phyloP scores from a whole-genome alignment of 2,888 invertebrate genomes.

The Melinaea marsaeus region DNA sequence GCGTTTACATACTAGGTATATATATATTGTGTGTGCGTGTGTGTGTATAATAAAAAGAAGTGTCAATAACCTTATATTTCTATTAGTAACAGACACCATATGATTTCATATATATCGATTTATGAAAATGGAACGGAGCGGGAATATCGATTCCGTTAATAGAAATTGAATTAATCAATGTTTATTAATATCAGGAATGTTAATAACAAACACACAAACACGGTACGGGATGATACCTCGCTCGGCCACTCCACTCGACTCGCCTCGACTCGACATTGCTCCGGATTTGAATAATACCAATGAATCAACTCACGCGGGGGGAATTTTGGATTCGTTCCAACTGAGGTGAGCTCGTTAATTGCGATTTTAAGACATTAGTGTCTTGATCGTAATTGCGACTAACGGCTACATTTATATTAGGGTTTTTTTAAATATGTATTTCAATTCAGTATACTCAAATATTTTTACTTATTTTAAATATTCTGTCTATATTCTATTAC shows the following conservation, averaged over 20 bases:
- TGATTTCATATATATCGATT: too few species aligned
- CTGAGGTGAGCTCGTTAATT: conserved; percentile 3
- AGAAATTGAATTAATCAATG: conserved; percentile 5
- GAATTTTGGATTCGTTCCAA: not conserved
- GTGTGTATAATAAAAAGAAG: too few species aligned
- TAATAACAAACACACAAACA: conserved; percentile 5
- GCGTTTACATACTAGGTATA: too few species aligned
- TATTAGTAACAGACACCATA: too few species aligned
- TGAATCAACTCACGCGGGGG: not conserved
- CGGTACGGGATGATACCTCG: not conserved
- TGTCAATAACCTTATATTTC: too few species aligned
- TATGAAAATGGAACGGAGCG: not conserved
- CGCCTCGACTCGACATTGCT: conserved; percentile 24
- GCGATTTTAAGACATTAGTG: conserved; percentile 4
- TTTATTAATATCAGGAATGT: conserved; percentile 3
- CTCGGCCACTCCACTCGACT: conserved; percentile 24
- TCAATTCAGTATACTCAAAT: not conserved
- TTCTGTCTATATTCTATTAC: too few species aligned
- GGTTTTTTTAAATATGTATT: not conserved
- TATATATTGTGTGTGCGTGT: too few species aligned
- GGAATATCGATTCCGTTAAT: not conserved
- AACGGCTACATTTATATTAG: not conserved
- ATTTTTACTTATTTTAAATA: not conserved
- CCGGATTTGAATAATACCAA: conserved; percentile 3
- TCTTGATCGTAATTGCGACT: not conserved